Base-by-base conservation (phyloP, 1,140 invertebrate genomes). In the Eueides isabella region DNA sequence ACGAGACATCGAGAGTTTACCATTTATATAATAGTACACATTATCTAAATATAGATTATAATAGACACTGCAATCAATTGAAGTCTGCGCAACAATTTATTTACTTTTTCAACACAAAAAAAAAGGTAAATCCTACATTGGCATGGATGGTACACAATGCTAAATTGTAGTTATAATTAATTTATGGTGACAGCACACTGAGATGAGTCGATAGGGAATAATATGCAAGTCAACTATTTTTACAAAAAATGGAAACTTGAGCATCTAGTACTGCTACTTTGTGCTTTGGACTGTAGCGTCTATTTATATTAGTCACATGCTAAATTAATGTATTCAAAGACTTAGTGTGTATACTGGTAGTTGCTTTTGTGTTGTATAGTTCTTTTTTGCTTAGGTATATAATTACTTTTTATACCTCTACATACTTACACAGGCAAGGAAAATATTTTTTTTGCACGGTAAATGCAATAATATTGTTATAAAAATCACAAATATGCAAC, bases 101-200 rank as follows among this genome's bases (percentile, higher is more conserved):
- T 68, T 55, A 68, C 66, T 68, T 68, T 68, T 68, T 68, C 55
- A 61, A 29, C 14, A 44, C 1, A 26, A n/a, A 31, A 68, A 55
- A 61, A 61, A 61, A 19, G 19, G 7, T 28, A 38, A 55, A 6
- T 41, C 16, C 0, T 26, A 68, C 19, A 29, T 19, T 67, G 28
- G 41, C 33, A 31, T 44, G 28, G 41, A 33, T 61, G 29, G 28
- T 29, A 68, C 67, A 55, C 44, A 30, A 55, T 61, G 30, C 29
- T 31, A 55, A 68, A 61, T 68, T 19, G 44, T 61, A 55, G n/a
- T 33, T 63, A 68, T 68, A 68, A 68, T 68, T 68, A 68, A 68
- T 68, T 68, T 68, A 68, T 68, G 44, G 41, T 16, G 67, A 55
- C 67, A 68, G 41, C 30, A n/a, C 29, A 12, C n/a, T 29, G 28